A percentile compares a stretch with the other conserved stretches of the same genome.
phyloP scores from a whole-genome alignment of 2,888 invertebrate genomes.

The Pherbina coryleti region DNA sequence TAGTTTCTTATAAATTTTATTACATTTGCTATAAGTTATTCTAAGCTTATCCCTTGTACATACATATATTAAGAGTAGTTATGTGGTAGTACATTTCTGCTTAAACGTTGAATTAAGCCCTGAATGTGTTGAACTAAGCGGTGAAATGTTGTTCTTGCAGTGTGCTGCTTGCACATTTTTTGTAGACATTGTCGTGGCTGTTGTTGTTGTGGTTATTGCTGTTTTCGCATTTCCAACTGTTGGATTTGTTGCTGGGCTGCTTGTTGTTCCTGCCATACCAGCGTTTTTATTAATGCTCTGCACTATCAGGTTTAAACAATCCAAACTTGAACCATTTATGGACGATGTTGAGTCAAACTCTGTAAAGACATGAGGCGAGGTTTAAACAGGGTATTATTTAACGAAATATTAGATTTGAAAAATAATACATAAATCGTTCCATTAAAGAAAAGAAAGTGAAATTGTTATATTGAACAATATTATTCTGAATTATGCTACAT shows the following conservation, averaged over 20 bases:
- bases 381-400: no score
- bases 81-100: conserved; percentile 64
- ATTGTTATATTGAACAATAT: background rate
- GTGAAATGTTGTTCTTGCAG: conserved; percentile 32
- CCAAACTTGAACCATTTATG: conserved; percentile 74
- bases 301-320: conserved; percentile 79
- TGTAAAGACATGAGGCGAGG: conserved; percentile 61
- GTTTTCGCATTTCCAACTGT: conserved; percentile 33
- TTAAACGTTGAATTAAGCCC: conserved; percentile 65
- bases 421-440: background rate
- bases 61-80: no score
- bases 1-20: no score
- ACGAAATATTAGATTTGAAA: background rate
- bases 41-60: no score
- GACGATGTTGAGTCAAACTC: conserved; percentile 69
- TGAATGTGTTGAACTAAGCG: conserved; percentile 50
- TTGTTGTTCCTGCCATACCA: conserved; percentile 45
- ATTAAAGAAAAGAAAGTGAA: background rate
- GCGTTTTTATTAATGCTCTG: conserved; percentile 74
- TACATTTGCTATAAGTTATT: no score
- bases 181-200: conserved; percentile 50
- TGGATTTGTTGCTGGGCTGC: conserved; percentile 31
- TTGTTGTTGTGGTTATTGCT: conserved; percentile 49
- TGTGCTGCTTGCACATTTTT: conserved; percentile 35
- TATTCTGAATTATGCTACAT: no score